Percentiles rank a stretch among this genome's conserved stretches.
Evolutionary conservation across 2,113 vertebrate genomes (phyloP).

Genomic region (Pelvicachromis taeniatus): DNA sequence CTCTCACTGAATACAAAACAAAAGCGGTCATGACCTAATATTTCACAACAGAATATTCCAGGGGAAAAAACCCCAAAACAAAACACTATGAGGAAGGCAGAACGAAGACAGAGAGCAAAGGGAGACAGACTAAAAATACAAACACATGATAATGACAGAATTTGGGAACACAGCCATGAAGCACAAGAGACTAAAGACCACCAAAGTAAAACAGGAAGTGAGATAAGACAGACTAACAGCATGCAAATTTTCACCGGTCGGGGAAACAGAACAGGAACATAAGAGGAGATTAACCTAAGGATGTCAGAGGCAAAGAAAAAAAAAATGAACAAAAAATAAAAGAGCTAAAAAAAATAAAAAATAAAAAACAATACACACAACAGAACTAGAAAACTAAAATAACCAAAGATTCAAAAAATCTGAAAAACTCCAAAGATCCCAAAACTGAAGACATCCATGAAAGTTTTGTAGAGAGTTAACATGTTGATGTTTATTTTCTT

Average conservation of each 20-base stretch:
- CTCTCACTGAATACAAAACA: not conserved
- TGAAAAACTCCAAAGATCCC: not conserved
- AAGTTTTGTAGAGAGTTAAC: not conserved
- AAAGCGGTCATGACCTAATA: not conserved
- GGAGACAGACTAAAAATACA: not conserved
- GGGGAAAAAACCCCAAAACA: not conserved
- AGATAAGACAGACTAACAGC: not conserved
- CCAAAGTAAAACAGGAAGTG: not conserved
- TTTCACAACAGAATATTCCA: not conserved
- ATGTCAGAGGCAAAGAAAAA: not conserved
- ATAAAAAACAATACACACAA: not conserved
- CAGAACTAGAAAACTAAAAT: not conserved
- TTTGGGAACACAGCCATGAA: not conserved
- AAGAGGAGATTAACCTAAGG: not conserved
- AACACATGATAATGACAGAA: not conserved
- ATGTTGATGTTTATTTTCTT: not conserved
- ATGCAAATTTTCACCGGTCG: not conserved
- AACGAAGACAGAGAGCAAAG: not conserved
- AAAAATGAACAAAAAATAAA: not conserved
- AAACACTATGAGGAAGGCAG: not conserved
- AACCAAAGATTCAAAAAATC: not conserved
- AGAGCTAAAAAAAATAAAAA: not conserved
- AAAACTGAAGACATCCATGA: not conserved
- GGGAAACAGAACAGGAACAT: not conserved
- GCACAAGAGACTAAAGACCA: not conserved